These are phyloP conservation scores for Hippocampus guttulatus DNA, from an alignment of 2,113 vertebrate genomes.

Conservation along the genomic window DNA sequence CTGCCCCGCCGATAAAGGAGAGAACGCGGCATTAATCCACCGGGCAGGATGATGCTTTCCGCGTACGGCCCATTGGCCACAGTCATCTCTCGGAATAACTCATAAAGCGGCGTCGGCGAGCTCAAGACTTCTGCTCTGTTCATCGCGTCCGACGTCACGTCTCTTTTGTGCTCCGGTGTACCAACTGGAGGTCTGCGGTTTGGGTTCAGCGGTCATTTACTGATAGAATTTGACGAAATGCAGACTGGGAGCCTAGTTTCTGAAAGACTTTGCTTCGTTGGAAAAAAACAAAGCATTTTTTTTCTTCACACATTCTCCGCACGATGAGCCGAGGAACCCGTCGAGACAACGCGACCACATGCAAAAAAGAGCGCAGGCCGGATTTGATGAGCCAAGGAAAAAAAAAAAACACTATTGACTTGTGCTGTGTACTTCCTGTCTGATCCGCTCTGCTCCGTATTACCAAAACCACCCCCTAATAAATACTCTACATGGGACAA, in stretches of 20 bases:
- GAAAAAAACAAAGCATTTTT: slow-evolving; percentile 24
- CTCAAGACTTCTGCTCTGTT: slow-evolving; percentile 17
- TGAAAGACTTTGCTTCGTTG: slow-evolving; percentile 14
- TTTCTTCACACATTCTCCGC: slow-evolving; percentile 35
- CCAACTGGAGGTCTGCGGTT: not conserved
- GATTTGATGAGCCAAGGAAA: too few relatives aligned
- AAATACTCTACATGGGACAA: slow-evolving; percentile 2
- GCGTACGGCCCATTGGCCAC: not conserved
- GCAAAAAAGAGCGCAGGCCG: too few relatives aligned
- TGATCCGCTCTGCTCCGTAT: not conserved
- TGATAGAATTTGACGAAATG: not conserved
- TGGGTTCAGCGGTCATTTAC: slow-evolving; percentile 2
- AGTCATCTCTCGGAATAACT: slow-evolving; percentile 32
- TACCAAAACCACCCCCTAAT: not conserved
- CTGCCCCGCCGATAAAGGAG: slow-evolving; percentile 2
- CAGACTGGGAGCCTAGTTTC: not conserved
- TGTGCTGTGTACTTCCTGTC: not conserved
- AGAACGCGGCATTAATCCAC: slow-evolving; percentile 2
- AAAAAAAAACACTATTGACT: slow-evolving; percentile 26
- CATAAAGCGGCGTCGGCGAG: slow-evolving; percentile 11
- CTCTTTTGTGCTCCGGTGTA: not conserved
- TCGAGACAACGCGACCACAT: slow-evolving; percentile 7
- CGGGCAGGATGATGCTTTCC: not conserved
- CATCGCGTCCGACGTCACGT: slow-evolving; percentile 24
- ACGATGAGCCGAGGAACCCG: slow-evolving; percentile 18